Evolutionary conservation across 2,888 invertebrate species (phyloP), one percentile per base, ranked within the genome.

Genomic region (Catonia carolina): DNA sequence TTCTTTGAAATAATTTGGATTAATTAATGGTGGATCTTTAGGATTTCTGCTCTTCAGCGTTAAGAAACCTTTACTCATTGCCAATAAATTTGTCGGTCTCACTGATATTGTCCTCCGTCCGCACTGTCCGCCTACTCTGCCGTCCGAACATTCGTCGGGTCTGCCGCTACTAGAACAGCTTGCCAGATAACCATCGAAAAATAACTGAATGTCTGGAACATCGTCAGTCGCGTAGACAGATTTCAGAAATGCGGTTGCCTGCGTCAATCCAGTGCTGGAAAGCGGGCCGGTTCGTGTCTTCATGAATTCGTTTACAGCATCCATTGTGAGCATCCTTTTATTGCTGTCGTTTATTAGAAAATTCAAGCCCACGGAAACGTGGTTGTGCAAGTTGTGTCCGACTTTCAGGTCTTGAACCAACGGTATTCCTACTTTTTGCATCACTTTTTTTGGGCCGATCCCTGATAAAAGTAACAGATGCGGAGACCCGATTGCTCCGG

Each of bases 391-490:
- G 64, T 80, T 80, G 55, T 72, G 67, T 2, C 81, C 81, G 0
- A 81, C 81, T 62, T 74, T 73, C 18, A 78, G 65, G 66, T 79
- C 72, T 35, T 60, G 69, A 2, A 78, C 61, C 0, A 74, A 68
- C 0, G 73, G 66, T 53, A 79, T 77, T 0, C 72, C 70, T 58
- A 76, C 63, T 33, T 73, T 67, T 4, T 71, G 64, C 61, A 84
- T 72, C 55, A 77, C 73, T 1, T 77, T 68, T 49, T 68, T 69
- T 0, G 80, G 80, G 0, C 81, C 81, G 8, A 85, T 74, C 1
- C 86, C 86, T 0, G 84, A 84, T 12, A 85, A 69, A 80, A 85
- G 78, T 39, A 87, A 71, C 3, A 87, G 65, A 66, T 86, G 84
- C 0, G 86, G 83, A 1, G 81, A 78, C 63, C 79, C 83, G 50